A percentile compares a stretch with the other conserved stretches of the same genome.
Conservation (phyloP, 1,140 invertebrate species). For the Atta colombica region DNA sequence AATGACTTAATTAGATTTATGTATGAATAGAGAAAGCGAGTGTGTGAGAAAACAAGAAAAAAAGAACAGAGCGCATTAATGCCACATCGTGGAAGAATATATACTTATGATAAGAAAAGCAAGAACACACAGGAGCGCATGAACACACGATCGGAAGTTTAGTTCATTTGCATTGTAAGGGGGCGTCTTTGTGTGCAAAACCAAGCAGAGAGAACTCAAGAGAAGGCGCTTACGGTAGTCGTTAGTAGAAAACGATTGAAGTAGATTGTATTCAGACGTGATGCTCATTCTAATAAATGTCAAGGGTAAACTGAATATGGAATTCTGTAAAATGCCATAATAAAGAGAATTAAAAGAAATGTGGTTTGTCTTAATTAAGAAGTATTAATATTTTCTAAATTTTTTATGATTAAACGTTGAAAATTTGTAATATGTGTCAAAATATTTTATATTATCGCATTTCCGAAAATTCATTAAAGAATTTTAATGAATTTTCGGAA, state of each 20-base stretch:
- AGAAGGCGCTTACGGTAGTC: neutral
- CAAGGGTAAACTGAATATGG: slow-evolving; percentile 2
- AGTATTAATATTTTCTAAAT: neutral
- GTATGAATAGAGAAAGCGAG: slow-evolving; percentile 10
- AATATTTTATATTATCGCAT: too few species aligned
- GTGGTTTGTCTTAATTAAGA: neutral
- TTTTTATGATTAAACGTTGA: neutral
- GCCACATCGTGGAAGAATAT: neutral
- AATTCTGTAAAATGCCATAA: neutral
- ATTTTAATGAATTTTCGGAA: neutral
- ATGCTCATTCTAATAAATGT: slow-evolving; percentile 20
- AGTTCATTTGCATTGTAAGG: slow-evolving; percentile 43
- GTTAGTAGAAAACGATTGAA: slow-evolving; percentile 28
- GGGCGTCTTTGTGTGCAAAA: slow-evolving; percentile 31
- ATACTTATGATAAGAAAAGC: neutral
- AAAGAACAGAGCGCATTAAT: neutral
- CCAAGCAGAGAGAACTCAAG: neutral
- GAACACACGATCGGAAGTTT: slow-evolving; percentile 22
- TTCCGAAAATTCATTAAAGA: too few species aligned
- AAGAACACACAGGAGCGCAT: neutral
- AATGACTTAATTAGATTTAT: slow-evolving; percentile 7
- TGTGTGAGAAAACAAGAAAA: neutral
- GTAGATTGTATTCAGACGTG: slow-evolving; percentile 3
- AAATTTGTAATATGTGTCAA: neutral
- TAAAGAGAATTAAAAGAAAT: neutral